Base-by-base conservation (phyloP, 2,888 invertebrate species). In the Hofmannophila pseudospretella region DNA sequence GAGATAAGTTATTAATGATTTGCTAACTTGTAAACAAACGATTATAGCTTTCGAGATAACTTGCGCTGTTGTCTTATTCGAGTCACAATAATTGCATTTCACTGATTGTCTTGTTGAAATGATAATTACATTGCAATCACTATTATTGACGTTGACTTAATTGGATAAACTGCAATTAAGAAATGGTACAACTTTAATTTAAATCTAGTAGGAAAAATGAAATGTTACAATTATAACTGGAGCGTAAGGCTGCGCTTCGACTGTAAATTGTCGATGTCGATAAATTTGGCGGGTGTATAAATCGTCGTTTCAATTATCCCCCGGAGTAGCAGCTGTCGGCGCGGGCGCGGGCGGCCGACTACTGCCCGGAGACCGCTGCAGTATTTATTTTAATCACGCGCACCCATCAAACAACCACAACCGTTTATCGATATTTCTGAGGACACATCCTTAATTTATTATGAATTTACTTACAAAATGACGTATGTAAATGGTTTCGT, bases 301-400 rank as follows among this genome's bases (percentile, higher is more conserved):
- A 82, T 84, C 80, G 76, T 70, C 71, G 72, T 84, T 84, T 85
- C 84, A 85, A 85, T 84, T 85, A 85, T 77, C 64, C 68, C 59
- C 56, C 53, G 65, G 66, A 75, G 80, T 66, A 81, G 72, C 82
- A 81, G 81, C 80, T 82, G 84, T 81, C 81, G 52, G 63, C 67
- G 54, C 62, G 52, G 54, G 52, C 53, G 35, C 33, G 25, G 25
- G 25, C 34, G 20, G 5, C 16, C 59, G 62, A 67, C 76, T 73
- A 72, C 76, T 68, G 74, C 60, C 57, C 54, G 44, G 58, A 74
- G 16, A 16, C 16, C 16, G 16, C 16, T 5, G 16, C 5, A 27
- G 72, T 80, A 81, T 84, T 84, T 82, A 84, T 85, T 82, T 82
- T 84, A 81, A 82, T 81, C 76, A 71, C 65, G 59, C 58, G 55